Percentiles rank a stretch among this genome's conserved stretches.
Evolutionary conservation across 2,113 vertebrate species (phyloP).

Genomic region (Sapayoa aenigma): DNA sequence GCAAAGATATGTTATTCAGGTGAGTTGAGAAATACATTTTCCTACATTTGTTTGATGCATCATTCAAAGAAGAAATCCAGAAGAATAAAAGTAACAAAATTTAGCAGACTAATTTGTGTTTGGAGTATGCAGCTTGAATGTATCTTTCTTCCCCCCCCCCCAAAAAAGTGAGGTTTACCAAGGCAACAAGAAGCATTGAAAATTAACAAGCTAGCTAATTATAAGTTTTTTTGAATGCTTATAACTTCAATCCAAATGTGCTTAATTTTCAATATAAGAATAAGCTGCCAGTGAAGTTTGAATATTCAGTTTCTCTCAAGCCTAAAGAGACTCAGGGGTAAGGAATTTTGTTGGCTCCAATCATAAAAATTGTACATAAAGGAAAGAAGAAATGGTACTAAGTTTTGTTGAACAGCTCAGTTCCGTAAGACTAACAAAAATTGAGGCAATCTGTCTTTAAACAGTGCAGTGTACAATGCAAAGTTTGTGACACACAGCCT

Average conservation of each 20-base stretch:
- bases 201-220: neutral
- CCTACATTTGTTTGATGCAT: neutral
- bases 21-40: neutral
- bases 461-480: neutral
- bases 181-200: neutral
- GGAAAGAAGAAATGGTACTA: neutral
- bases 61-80: neutral
- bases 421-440: neutral
- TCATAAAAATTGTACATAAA: neutral
- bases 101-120: neutral
- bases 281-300: neutral
- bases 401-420: neutral
- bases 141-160: no score
- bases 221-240: neutral
- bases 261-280: neutral
- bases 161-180: neutral
- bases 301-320: neutral
- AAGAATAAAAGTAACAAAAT: neutral
- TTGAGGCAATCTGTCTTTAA: neutral
- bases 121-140: neutral
- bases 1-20: neutral
- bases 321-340: neutral
- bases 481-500: neutral
- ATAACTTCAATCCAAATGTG: neutral
- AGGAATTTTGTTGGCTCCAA: neutral